Evolutionary conservation across 2,113 vertebrate species (phyloP).

Genomic region (Burhinus bistriatus): DNA sequence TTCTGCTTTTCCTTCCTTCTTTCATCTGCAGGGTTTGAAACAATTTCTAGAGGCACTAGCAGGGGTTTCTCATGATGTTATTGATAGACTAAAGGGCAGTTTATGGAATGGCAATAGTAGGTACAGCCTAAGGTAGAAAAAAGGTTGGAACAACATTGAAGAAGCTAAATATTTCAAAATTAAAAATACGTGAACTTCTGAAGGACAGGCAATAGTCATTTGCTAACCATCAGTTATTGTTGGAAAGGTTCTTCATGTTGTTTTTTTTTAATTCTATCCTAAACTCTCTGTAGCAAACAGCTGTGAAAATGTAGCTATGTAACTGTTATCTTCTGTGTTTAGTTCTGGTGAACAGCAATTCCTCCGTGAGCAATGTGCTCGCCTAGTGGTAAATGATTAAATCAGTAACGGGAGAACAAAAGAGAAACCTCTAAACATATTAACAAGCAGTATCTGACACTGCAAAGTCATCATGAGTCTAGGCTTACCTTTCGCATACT

Average conservation of each 20-base stretch:
- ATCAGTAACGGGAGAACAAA: background rate
- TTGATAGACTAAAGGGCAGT: background rate
- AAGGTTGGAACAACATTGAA: background rate
- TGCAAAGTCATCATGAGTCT: background rate
- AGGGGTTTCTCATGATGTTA: background rate
- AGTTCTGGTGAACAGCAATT: background rate
- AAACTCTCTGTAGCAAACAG: background rate
- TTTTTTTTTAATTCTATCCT: background rate
- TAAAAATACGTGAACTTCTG: background rate
- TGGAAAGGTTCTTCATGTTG: background rate
- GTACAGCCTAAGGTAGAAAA: background rate
- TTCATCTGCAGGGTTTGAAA: conserved; percentile 22
- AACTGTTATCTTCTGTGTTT: background rate
- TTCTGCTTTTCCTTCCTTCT: background rate
- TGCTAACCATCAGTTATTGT: background rate
- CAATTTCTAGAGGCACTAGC: background rate
- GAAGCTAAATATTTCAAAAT: background rate
- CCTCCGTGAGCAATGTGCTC: accelerated
- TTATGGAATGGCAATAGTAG: background rate
- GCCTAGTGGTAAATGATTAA: background rate
- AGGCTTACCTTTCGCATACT: background rate
- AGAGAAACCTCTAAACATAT: background rate
- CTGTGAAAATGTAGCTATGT: background rate
- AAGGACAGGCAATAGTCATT: background rate
- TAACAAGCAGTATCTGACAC: background rate